Conservation (phyloP, 2,113 vertebrate genomes). For the Mesocricetus auratus region DNA sequence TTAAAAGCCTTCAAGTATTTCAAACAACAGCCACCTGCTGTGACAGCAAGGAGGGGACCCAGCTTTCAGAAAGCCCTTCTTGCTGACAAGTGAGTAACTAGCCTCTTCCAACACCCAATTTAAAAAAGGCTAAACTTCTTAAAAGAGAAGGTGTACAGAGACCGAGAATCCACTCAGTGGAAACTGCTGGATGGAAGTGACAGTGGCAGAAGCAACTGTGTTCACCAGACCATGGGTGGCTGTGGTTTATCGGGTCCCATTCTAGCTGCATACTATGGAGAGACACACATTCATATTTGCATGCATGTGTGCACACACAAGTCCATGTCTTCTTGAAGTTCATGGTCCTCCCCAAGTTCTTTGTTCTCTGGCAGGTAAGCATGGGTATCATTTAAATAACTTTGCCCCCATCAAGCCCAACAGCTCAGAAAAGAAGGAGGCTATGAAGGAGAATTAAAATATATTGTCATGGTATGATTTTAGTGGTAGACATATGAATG, state of each 20-base stretch:
- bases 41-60: background rate
- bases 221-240: background rate
- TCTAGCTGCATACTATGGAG: background rate
- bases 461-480: background rate
- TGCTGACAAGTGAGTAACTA: background rate
- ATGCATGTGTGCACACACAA: background rate
- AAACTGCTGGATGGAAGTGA: background rate
- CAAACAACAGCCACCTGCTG: constrained; percentile 48
- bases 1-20: constrained; percentile 66
- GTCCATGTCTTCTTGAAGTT: background rate
- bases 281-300: too few species aligned
- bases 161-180: background rate
- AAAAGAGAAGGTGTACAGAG: background rate
- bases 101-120: background rate
- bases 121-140: constrained; percentile 5
- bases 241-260: background rate
- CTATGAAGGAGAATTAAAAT: background rate
- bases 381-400: background rate
- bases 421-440: background rate
- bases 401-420: background rate
- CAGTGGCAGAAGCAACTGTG: background rate
- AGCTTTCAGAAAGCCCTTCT: background rate
- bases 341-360: background rate
- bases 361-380: background rate
- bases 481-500: background rate